Evolutionary conservation across 2,113 vertebrate genomes (phyloP), one percentile per base, ranked within the genome.

Genomic region (Trichechus manatus): DNA sequence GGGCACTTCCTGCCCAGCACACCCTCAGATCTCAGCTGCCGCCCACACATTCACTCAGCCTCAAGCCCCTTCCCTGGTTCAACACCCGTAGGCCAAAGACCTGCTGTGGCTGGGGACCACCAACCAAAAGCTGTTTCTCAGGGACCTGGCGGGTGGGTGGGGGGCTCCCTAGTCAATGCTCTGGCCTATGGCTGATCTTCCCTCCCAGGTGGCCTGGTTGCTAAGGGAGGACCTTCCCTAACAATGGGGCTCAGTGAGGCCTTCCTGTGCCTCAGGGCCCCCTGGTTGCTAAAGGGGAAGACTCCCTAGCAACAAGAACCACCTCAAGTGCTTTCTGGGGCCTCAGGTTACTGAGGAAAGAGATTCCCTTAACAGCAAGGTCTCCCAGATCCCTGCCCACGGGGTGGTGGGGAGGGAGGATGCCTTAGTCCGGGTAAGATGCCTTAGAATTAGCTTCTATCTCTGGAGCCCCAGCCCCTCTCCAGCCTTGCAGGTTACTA

Each of bases 161-260:
- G n/a, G 68, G 17, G n/a, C 29, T 66, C 64, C 64, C 64, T 66
- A 31, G 29, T 29, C 27, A 31, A 17, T 31, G 66, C 25, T 42
- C 56, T 3, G n/a, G 72, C 47, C 44, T 4, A 1, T n/a, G 74
- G 31, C 63, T 70, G n/a, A 31, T 42, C 15, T 25, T 23, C 42
- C 53, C 33, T 79, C 31, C n/a, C 5, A 14, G 61, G 42, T 29
- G 29, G 42, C 53, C 61, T 72, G 72, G 92, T 89, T 86, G 42
- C 89, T 64, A 0, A 42, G 72, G 4, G 92, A 83, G 10, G 42
- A 61, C 74, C 36, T 80, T 75, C 27, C 87, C 87, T 84, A 92
- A 96, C 87, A 96, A 95, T 93, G 96, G 95, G 92, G 64, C 64
- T 97, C 84, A 95, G 70, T 68, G 80, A 97, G 84, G 63, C 5